These are phyloP conservation scores for Anolis sagrei DNA, from an alignment of 2,113 vertebrate genomes.

Conservation along the genomic window DNA sequence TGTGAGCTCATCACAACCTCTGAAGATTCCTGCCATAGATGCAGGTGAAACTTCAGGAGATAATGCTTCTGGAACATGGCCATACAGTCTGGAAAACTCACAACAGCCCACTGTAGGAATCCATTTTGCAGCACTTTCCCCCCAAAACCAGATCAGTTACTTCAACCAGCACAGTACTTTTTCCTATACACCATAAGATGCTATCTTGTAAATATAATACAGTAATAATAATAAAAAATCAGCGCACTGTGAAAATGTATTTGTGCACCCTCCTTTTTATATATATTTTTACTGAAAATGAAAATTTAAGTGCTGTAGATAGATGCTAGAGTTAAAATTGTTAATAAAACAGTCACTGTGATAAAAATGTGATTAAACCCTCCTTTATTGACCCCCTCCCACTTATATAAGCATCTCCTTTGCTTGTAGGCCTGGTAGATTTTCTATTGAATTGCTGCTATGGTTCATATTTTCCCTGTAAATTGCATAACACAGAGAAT, in stretches of 20 bases:
- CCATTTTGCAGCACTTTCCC: slow-evolving; percentile 79
- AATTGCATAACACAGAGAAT: slow-evolving; percentile 37
- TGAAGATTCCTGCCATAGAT: too few relatives aligned
- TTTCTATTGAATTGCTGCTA: slow-evolving; percentile 54
- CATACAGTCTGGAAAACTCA: too few relatives aligned
- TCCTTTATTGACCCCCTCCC: slow-evolving; percentile 64
- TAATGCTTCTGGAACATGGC: too few relatives aligned
- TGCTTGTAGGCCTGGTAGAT: slow-evolving; percentile 30
- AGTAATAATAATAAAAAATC: slow-evolving; percentile 60
- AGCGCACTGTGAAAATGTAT: slow-evolving; percentile 85
- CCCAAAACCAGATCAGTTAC: slow-evolving; percentile 71
- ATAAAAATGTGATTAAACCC: slow-evolving; percentile 69
- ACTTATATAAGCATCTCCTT: slow-evolving; percentile 22
- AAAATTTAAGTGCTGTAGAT: slow-evolving; percentile 76
- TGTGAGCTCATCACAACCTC: too few relatives aligned
- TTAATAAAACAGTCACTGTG: slow-evolving; percentile 82
- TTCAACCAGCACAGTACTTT: slow-evolving; percentile 79
- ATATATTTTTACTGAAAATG: slow-evolving; percentile 78
- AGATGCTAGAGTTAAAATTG: slow-evolving; percentile 74
- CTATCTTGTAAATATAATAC: slow-evolving; percentile 82
- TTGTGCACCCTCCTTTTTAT: slow-evolving; percentile 76
- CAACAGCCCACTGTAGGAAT: too few relatives aligned
- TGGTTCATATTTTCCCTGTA: slow-evolving; percentile 39
- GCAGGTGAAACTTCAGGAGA: too few relatives aligned
- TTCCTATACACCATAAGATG: slow-evolving; percentile 80